Base-by-base conservation (phyloP, 2,113 vertebrate species). In the Halichoeres trimaculatus region DNA sequence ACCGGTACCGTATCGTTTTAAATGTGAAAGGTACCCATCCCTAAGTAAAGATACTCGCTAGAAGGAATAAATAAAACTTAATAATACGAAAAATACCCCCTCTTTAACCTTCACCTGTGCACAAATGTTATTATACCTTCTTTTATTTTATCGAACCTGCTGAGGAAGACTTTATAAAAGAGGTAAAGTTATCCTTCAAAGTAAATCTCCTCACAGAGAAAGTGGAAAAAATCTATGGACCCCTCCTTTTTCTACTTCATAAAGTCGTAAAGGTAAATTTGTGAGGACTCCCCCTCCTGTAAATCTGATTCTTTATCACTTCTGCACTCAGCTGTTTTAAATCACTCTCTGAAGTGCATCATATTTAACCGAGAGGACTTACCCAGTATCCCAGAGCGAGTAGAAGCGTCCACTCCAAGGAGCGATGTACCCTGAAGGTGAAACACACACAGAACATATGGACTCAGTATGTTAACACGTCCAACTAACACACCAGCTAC, bases 321-420 rank as follows among this genome's bases (percentile, higher is more conserved):
- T 0, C 61, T 36, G 20, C 23, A 3, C 16, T 50, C 7, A 50
- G 34, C 24, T 26, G 22, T 14, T 41, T 34, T 43, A 52, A 45
- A 45, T 66, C 30, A 26, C 23, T 3, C 3, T 40, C 8, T 35
- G 4, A 52, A 36, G 36, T 47, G 59, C 24, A 53, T 55, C 51
- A 47, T 17, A 30, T n/a, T 45, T 7, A 45, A 45, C 16, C 1
- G 11, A 34, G 36, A n/a, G 65, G 54, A 90, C 96, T 96, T 94
- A 99, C 97, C 98, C 97, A 16, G 98, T 99, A 89, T 99, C 98
- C 98, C 98, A 99, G 36, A 99, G 77, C 12, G 98, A 99, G 79
- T 99, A 99, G 94, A 99, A 99, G 47, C 98, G 96, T 55, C 98
- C 97, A 90, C 98, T 99, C 98, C 98, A 99, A 1, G 98, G 98